Evolutionary conservation across 2,888 invertebrate species (phyloP), one percentile per base, ranked within the genome.

Genomic region (Folsomia candida): DNA sequence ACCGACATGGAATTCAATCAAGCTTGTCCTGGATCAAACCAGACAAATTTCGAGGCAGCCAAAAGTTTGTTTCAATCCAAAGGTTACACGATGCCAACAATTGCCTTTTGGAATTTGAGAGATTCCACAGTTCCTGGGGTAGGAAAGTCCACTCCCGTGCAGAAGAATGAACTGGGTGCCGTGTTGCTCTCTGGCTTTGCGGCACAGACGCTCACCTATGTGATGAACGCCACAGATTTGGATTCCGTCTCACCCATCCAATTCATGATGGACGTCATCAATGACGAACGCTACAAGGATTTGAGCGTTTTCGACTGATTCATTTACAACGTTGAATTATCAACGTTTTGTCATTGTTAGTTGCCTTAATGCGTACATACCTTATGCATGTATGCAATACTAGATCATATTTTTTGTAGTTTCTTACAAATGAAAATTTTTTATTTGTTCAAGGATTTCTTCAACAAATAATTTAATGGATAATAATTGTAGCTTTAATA

Each of bases 101-200:
- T 78, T 18, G 68, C 76, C 18, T 78, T 76, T 51, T 78, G 78
- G 78, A 78, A 78, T 59, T 63, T 78, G 58, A 62, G 75, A 4
- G 63, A 57, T 1, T 47, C 47, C 18, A 18, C 47, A 47, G 18
- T 47, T 47, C 18, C 47, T 18, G 6, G 6, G 0, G 29, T 22
- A 27, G 67, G 27, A n/a, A 68, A 59, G 20, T 68, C 74, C 1
- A 75, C 73, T 2, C 78, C 76, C n/a, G 73, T 78, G 4, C 61
- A 66, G 29, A 60, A 26, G 18, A 57, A 74, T 61, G 74, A 77
- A 29, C 47, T 57, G 57, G 57, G 47, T 47, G 47, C 47, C 9
- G 47, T 47, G 9, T 18, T 47, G 9, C 18, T 47, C 9, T 47
- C 47, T 18, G 47, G 47, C 47, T 47, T 47, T 18, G 9, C 47